Percentiles rank a stretch among this genome's conserved stretches.
Conservation (phyloP, 1,140 invertebrate genomes). For the Vanessa atalanta region DNA sequence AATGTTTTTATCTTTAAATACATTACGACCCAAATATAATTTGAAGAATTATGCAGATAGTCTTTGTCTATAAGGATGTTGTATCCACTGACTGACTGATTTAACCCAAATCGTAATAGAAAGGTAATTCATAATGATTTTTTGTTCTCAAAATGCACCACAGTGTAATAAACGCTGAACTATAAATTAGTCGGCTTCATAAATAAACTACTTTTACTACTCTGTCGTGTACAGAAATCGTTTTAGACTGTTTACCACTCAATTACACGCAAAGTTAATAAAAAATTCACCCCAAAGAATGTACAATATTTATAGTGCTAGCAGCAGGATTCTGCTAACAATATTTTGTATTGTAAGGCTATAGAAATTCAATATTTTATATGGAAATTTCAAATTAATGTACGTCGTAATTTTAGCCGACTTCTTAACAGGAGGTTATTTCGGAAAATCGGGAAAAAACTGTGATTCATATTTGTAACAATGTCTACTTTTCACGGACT, state of each 20-base stretch:
- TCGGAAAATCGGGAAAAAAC: too few species aligned
- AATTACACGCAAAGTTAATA: conserved; percentile 33
- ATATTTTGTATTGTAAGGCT: background rate
- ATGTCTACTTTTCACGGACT: too few species aligned
- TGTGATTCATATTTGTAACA: too few species aligned
- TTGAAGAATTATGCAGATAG: too few species aligned
- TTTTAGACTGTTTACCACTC: conserved; percentile 34
- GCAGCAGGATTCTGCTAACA: conserved; percentile 10
- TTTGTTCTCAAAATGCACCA: too few species aligned
- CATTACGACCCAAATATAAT: too few species aligned
- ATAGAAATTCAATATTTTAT: background rate
- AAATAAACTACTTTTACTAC: conserved; percentile 21
- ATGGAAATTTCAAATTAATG: background rate
- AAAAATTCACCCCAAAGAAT: conserved; percentile 23
- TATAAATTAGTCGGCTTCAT: background rate
- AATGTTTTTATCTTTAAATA: too few species aligned
- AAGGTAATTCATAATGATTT: too few species aligned
- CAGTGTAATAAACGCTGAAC: too few species aligned
- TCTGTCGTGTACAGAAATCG: conserved; percentile 35
- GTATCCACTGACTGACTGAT: too few species aligned
- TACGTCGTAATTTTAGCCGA: background rate
- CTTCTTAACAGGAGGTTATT: background rate
- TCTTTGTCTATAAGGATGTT: too few species aligned
- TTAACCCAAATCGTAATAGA: too few species aligned
- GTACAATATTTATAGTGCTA: conserved; percentile 8